Percentiles rank a stretch among this genome's conserved stretches.
Evolutionary conservation across 1,140 invertebrate species (phyloP).

Genomic region (Dysdera silvatica): DNA sequence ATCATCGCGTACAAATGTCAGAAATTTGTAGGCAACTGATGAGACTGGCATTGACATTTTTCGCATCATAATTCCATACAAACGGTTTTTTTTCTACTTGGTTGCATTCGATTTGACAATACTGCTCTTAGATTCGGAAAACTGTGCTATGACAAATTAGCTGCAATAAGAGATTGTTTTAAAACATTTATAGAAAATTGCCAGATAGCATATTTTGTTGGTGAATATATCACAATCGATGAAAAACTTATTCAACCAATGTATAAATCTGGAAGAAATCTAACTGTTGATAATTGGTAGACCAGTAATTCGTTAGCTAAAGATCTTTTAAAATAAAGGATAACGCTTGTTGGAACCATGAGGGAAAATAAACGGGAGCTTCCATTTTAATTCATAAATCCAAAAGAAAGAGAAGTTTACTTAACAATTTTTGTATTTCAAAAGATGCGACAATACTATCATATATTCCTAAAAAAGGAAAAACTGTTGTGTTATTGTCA

Average conservation of each 20-base stretch:
- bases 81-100: conserved; percentile 12
- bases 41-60: conserved; percentile 11
- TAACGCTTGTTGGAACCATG: conserved; percentile 27
- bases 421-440: conserved; percentile 20
- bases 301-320: conserved; percentile 14
- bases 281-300: conserved; percentile 29
- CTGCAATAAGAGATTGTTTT: conserved; percentile 27
- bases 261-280: conserved; percentile 19
- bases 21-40: conserved; percentile 11
- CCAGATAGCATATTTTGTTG: conserved; percentile 10
- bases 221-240: conserved; percentile 30
- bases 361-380: conserved; percentile 26
- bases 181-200: conserved; percentile 31
- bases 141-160: conserved; percentile 14
- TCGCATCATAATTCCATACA: not conserved
- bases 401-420: conserved; percentile 13
- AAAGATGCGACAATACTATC: conserved; percentile 27
- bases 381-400: conserved; percentile 17
- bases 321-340: conserved; percentile 20
- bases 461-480: conserved; percentile 34
- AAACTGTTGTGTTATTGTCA: conserved; percentile 29
- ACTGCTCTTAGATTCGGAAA: not conserved
- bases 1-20: not conserved
- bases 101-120: conserved; percentile 26
- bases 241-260: conserved; percentile 25